Conservation (phyloP, 2,113 vertebrate genomes). For the Sitta europaea region DNA sequence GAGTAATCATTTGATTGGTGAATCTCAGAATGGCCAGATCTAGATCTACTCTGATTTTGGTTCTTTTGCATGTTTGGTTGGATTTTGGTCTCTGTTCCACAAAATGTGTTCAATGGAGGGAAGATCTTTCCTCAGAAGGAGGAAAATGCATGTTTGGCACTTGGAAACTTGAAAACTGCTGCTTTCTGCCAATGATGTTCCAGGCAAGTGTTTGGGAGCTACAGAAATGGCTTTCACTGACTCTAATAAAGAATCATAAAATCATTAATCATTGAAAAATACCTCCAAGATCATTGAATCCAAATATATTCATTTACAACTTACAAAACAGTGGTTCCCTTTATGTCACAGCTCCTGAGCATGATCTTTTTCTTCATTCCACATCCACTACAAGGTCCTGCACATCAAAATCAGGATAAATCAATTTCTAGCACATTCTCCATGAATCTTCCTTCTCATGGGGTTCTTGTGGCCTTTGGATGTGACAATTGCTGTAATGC, state of each 20-base stretch:
- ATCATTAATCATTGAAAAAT: not conserved
- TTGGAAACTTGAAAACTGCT: not conserved
- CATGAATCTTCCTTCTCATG: fast-evolving
- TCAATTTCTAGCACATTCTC: not conserved
- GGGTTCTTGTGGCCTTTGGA: not conserved
- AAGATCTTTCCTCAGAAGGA: not conserved
- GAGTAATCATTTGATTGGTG: not conserved
- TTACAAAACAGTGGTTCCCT: not conserved
- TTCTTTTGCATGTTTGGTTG: fast-evolving
- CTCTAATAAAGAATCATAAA: not conserved
- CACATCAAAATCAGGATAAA: not conserved
- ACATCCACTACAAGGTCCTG: not conserved
- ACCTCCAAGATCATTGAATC: not conserved
- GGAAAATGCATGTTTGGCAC: not conserved
- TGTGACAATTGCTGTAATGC: fast-evolving
- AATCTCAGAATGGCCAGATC: not conserved
- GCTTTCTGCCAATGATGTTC: not conserved
- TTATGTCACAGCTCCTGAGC: not conserved
- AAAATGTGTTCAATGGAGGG: not conserved
- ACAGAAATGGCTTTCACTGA: not conserved
- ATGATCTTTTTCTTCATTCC: not conserved
- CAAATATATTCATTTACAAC: not conserved
- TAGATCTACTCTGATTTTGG: not conserved
- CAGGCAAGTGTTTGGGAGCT: not conserved
- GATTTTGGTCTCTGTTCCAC: not conserved